phyloP scores from a whole-genome alignment of 2,888 invertebrate genomes.

The Chalcosyrphus nemorum region DNA sequence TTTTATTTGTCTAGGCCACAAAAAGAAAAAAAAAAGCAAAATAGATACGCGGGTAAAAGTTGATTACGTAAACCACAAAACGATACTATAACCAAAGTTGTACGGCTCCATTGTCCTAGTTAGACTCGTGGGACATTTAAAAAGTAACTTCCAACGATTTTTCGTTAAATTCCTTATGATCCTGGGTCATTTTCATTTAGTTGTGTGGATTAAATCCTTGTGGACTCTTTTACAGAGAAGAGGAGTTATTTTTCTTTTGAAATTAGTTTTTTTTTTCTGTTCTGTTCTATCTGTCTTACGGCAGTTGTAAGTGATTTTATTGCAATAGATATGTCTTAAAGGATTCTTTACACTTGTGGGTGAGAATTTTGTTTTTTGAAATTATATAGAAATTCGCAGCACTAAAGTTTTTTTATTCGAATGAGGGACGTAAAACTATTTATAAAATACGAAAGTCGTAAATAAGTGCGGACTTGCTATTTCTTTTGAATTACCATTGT shows the following conservation, averaged over 20 bases:
- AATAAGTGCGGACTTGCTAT: too few species aligned
- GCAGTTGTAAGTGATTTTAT: not conserved
- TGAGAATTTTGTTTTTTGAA: not conserved
- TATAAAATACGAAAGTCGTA: too few species aligned
- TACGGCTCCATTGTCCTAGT: constrained; percentile 7
- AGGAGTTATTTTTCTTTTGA: not conserved
- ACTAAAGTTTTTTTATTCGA: too few species aligned
- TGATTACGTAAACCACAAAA: constrained; percentile 15
- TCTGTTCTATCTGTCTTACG: not conserved
- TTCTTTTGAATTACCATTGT: too few species aligned
- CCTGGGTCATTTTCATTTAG: not conserved
- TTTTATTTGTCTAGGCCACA: constrained; percentile 10
- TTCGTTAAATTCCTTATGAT: not conserved
- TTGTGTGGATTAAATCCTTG: not conserved
- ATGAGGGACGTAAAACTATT: too few species aligned
- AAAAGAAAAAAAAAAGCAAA: not conserved
- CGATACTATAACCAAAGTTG: not conserved
- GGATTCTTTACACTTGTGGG: not conserved
- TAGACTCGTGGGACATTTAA: constrained; percentile 8
- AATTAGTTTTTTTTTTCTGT: not conserved
- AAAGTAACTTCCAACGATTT: not conserved
- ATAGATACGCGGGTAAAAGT: not conserved
- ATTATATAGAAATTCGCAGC: not conserved
- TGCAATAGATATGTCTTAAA: not conserved
- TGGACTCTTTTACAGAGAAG: not conserved